Evolutionary conservation across 1,140 invertebrate species (phyloP), one percentile per base, ranked within the genome.

Genomic region (Papilio polyxenes): DNA sequence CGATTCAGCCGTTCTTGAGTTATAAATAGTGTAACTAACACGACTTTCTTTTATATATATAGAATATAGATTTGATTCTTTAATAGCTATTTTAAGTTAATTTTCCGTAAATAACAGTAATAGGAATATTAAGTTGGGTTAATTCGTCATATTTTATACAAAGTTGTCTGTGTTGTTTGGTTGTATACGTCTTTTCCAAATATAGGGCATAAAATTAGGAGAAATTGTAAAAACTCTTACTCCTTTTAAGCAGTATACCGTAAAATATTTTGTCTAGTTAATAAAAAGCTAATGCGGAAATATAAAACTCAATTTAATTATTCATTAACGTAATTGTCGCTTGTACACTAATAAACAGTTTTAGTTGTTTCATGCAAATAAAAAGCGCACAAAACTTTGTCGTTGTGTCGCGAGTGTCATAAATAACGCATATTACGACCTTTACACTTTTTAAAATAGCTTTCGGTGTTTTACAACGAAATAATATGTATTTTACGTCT

Each of bases 361-460:
- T 40, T 72, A 11, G 65, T 72, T 37, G 65, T 72, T 72, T 72
- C 23, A 72, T 72, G 65, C 31, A 72, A 72, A 72, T 65, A 72
- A 72, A 37, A 10, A 72, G 31, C 65, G 31, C 31, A 72, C 4
- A 37, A 72, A 72, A 72, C 65, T 72, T 72, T 72, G 65, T 72
- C 65, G 40, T 72, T 40, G 23, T 72, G 31, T 37, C 65, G 65
- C 65, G 31, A 11, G 65, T 40, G 65, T 37, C 15, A 40, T 6
- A 72, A 72, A 72, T 72, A 72, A 72, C 62, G 13, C 20, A 65
- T 11, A 65, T 65, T 65, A 65, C 62, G 23, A 65, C 23, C 23
- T 72, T 72, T 65, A 65, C 62, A 13, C 62, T 23, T 65, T 65
- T 65, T 65, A 65, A 31, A 65, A 65, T 37, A 65, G 23, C 62